Evolutionary conservation across 2,888 invertebrate genomes (phyloP), one percentile per base, ranked within the genome.

Genomic region (Aproaerema taeniolella): DNA sequence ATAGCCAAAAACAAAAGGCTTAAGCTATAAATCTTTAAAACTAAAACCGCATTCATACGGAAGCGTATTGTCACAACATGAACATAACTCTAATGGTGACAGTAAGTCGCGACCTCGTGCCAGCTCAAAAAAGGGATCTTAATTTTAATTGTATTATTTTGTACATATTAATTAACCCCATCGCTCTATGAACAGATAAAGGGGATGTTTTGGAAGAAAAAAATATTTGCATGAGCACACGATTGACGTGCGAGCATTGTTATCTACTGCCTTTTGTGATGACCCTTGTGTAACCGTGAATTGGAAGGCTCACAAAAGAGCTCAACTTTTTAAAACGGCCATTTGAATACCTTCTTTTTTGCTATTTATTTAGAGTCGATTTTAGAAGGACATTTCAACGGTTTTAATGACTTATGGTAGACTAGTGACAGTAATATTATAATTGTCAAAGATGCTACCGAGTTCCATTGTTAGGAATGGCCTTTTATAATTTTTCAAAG

Each of bases 361-460:
- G 2, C 25, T 42, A 57, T 58, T 49, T 45, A 35, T 48, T 64
- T 78, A 76, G 55, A 69, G 72, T 69, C 65, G 55, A 75, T 61
- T 61, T 51, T 78, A 46, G 46, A 52, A 51, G 45, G 52, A 53
- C 48, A 47, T 31, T 30, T 41, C 25, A 25, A 25, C 47, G 53
- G 54, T 59, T 61, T 62, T 74, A 75, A 76, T 67, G 63, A 48
- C 65, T 51, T 67, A 68, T 45, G 39, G 46, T 47, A 50, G 53
- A 45, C 53, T 53, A 51, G 48, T 53, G 58, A 53, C 67, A 55
- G 58, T 62, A 74, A 81, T 79, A 85, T 83, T 85, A 86, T 85
- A 85, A 85, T 86, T 86, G 85, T 86, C 83, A 85, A 86, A 86
- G 86, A 86, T 85, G 86, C 86, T 86, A 86, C 86, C 77, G 80